Evolutionary conservation across 2,888 invertebrate genomes (phyloP).

Genomic region (Leptogaster cylindrica): DNA sequence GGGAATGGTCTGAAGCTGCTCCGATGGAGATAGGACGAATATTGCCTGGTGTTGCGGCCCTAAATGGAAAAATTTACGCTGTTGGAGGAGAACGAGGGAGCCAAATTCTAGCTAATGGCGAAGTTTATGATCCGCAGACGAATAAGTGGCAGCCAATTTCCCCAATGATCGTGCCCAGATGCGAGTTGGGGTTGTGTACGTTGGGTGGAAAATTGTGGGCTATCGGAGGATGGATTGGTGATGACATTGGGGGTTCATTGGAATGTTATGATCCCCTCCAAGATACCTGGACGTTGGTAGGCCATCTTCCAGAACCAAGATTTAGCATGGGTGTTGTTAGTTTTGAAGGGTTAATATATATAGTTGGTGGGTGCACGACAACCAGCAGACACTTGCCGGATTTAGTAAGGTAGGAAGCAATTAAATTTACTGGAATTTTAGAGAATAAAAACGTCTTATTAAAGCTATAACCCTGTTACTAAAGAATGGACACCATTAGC

Average conservation of each 20-base stretch:
- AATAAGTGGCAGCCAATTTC: constrained; percentile 70
- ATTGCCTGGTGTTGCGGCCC: constrained; percentile 82
- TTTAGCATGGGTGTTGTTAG: constrained; percentile 92
- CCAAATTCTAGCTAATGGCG: constrained; percentile 86
- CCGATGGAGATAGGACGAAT: constrained; percentile 86
- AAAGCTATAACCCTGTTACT: constrained; percentile 78
- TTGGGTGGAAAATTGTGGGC: constrained; percentile 84
- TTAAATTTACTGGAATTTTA: neutral
- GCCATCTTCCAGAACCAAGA: constrained; percentile 81
- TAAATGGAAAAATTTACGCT: constrained; percentile 86
- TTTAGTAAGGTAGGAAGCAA: constrained; percentile 64
- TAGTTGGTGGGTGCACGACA: constrained; percentile 89
- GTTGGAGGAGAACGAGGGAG: constrained; percentile 92
- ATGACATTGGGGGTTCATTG: constrained; percentile 86
- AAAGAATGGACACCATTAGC: constrained; percentile 80
- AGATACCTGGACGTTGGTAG: constrained; percentile 79
- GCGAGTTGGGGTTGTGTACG: constrained; percentile 87
- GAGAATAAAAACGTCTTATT: constrained; percentile 14
- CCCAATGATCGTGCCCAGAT: constrained; percentile 82
- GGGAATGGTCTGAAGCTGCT: constrained; percentile 81
- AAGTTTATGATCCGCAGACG: constrained; percentile 77
- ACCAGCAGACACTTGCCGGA: constrained; percentile 80
- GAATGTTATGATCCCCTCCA: constrained; percentile 84
- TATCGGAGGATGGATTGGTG: constrained; percentile 92
- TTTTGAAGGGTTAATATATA: constrained; percentile 71